Base-by-base conservation (phyloP, 2,113 vertebrate species). In the Paedocypris sp. region DNA sequence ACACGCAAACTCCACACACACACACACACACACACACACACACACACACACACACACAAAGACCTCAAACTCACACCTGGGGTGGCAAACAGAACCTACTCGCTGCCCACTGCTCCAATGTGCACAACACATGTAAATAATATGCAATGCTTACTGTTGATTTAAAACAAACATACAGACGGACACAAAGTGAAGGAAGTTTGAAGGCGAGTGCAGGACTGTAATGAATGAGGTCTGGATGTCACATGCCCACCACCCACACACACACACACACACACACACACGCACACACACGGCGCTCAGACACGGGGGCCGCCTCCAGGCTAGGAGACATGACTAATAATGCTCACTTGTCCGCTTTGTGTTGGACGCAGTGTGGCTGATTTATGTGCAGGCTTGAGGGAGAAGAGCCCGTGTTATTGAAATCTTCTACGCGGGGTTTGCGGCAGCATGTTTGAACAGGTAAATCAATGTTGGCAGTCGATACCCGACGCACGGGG, bases 351-450 rank as follows among this genome's bases (percentile, higher is more conserved):
- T 39, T 71, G 28, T 13, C 52, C 31, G 50, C 70, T 72, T 79
- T 81, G 75, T 80, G 72, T 69, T 70, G 69, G 54, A 50, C 68
- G 63, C 60, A 66, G 77, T 72, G 65, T 58, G 69, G 75, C 74
- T 79, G 75, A 79, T 75, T 80, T 74, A 77, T 76, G 74, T 69
- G 60, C 69, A 68, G 51, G 66, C 79, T 67, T 61, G 51, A 53
- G 62, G 68, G 67, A 71, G 25, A 71, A 29, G 59, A 31, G 43
- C 46, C 48, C 26, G 7, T 70, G 72, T 73, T 76, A 75, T 28
- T 75, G 73, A 76, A 77, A 77, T 72, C 71, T 77, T 73, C 75
- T 59, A 49, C 18, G 1, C 25, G 6, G 20, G 57, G 54, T 42
- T 53, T 11, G 22, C 68, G 52, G 64, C 12, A 48, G 50, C 62